Base-by-base conservation (phyloP, 2,888 invertebrate genomes). In the Congeria kusceri region DNA sequence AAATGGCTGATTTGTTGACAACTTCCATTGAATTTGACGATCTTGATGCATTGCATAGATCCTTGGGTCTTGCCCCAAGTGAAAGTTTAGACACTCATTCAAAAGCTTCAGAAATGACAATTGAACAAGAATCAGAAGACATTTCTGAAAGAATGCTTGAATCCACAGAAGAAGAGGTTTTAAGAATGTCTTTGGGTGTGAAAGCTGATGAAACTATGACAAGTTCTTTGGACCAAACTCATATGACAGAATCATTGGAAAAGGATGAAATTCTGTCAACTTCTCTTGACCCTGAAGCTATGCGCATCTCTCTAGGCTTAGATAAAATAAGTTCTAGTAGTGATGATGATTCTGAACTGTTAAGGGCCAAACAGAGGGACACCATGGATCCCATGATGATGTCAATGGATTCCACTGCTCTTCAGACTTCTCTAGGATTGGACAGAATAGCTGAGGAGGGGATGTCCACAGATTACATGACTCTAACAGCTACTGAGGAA, bases 321-420 rank as follows among this genome's bases (percentile, higher is more conserved):
- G 71, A 73, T 47, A 74, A 67, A 66, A 74, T 65, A 7, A 59
- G 70, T 27, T 74, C 77, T 29, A 66, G 72, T 63, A 66, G 66
- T 47, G 65, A 65, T 39, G 80, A 66, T 47, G 67, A 59, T 47
- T 49, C 61, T 27, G 65, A 59, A 46, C 3, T 46, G 0, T 53
- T 49, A 47, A 39, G 29, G 20, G 23, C 61, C 23, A 66, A 57
- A 62, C 47, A 61, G 18, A 65, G 66, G 29, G 64, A 80, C 3
- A 18, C 53, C n/a, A 27, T 69, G 44, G 81, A 84, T 58, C 73
- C 73, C 13, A 80, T 85, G 77, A 70, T 71, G 73, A 56, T 53
- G 20, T 84, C 84, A 47, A 81, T 84, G 84, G 80, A 84, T 56
- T 78, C 64, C 47, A 76, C 80, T 49, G 79, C 78, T n/a, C 69